Conservation (phyloP, 2,888 invertebrate species). For the Drosophila fungiperda region DNA sequence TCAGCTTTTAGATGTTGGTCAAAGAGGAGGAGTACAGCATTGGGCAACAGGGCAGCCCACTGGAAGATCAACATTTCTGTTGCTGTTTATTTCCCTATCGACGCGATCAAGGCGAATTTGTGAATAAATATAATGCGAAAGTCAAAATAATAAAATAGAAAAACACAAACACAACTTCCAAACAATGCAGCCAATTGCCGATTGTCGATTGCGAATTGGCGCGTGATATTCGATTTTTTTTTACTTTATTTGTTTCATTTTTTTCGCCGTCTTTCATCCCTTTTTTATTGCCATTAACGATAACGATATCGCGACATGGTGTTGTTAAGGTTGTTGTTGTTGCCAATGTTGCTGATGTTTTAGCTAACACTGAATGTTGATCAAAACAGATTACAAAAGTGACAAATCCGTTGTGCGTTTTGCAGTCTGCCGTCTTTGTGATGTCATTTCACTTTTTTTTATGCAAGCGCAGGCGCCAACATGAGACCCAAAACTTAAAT, state of each 20-base stretch:
- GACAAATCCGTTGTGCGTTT: slow-evolving; percentile 46
- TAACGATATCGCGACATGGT: slow-evolving; percentile 48
- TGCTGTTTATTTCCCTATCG: slow-evolving; percentile 54
- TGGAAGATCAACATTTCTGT: slow-evolving; percentile 64
- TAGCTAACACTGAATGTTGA: slow-evolving; percentile 45
- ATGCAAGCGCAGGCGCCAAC: slow-evolving; percentile 37
- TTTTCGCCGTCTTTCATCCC: slow-evolving; percentile 12
- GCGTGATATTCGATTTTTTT: slow-evolving; percentile 41
- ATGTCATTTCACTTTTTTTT: slow-evolving; percentile 71
- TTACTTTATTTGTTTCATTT: slow-evolving; percentile 7
- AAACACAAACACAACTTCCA: slow-evolving; percentile 38
- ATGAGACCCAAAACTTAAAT: slow-evolving; percentile 10
- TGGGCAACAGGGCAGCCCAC: slow-evolving; percentile 43
- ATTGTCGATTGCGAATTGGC: slow-evolving; percentile 51
- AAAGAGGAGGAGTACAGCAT: background rate
- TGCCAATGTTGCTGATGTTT: slow-evolving; percentile 35
- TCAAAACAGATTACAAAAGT: slow-evolving; percentile 66
- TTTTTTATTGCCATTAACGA: slow-evolving; percentile 54
- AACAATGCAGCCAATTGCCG: slow-evolving; percentile 60
- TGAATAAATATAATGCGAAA: slow-evolving; percentile 7
- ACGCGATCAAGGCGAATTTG: slow-evolving; percentile 47
- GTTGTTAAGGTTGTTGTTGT: slow-evolving; percentile 9
- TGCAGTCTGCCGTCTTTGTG: slow-evolving; percentile 63
- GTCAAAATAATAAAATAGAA: slow-evolving; percentile 3
- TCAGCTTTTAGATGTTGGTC: background rate